Percentiles rank a stretch among this genome's conserved stretches.
These are phyloP conservation scores for Watsonalla cultraria DNA, from an alignment of 2,888 invertebrate genomes.

Conservation along the genomic window DNA sequence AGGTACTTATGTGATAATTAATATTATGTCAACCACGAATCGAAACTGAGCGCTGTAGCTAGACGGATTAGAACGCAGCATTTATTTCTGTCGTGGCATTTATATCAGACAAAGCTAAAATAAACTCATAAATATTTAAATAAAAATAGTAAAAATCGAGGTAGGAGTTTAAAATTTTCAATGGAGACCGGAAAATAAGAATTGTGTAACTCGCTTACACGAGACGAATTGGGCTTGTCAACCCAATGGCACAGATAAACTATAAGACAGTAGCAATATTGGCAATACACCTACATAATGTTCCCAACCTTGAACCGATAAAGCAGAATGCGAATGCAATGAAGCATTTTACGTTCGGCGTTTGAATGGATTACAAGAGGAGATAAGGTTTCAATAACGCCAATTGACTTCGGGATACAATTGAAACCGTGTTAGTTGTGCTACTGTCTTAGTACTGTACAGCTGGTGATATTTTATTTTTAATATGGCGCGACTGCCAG, in stretches of 20 bases:
- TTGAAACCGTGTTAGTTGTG: neutral
- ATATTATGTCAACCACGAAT: no score
- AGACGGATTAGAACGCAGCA: no score
- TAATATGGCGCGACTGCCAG: slow-evolving; percentile 59
- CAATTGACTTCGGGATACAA: neutral
- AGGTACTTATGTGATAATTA: no score
- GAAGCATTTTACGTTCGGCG: neutral
- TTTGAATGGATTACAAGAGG: neutral
- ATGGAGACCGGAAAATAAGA: neutral
- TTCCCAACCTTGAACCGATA: neutral
- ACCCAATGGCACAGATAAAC: neutral
- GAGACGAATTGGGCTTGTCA: neutral
- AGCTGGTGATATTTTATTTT: slow-evolving; percentile 60
- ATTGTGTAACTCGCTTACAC: neutral
- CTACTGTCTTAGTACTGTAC: slow-evolving; percentile 17
- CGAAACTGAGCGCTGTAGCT: no score
- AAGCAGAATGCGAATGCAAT: neutral
- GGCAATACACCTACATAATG: no score
- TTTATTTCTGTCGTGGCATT: no score
- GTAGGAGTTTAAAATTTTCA: neutral
- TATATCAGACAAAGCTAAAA: no score
- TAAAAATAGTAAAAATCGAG: neutral
- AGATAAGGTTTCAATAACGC: neutral
- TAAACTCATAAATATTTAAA: neutral
- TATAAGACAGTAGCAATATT: neutral